Conservation (phyloP, 1,140 invertebrate genomes). For the Ridgeia piscesae region DNA sequence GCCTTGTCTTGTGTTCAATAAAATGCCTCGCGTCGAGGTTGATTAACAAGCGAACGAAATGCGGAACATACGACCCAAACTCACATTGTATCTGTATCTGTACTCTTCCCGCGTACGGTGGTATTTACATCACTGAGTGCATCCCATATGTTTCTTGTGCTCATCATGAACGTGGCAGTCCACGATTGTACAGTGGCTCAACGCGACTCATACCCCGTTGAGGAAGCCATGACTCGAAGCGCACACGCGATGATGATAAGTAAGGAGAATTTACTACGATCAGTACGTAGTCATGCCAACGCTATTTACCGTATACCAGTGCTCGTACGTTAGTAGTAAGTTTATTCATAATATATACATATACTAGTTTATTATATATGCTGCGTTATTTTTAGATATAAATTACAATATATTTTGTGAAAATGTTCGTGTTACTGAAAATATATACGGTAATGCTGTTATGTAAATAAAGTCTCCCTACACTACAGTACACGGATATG, state of each 20-base stretch:
- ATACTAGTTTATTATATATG: neutral
- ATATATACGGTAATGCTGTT: neutral
- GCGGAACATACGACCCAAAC: neutral
- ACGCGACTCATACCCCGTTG: neutral
- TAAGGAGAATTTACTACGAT: constrained; percentile 1
- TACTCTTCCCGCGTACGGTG: neutral
- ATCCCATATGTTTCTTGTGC: constrained; percentile 5
- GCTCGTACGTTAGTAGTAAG: neutral
- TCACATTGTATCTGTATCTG: neutral
- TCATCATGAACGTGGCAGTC: neutral
- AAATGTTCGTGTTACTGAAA: neutral
- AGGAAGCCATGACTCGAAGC: neutral
- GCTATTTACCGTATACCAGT: neutral
- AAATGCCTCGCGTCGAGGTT: neutral
- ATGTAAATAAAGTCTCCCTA: neutral
- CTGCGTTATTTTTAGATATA: neutral
- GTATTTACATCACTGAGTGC: neutral
- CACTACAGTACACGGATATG: neutral
- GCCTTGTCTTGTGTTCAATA: neutral
- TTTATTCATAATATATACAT: neutral
- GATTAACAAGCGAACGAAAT: neutral
- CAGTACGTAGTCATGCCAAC: neutral
- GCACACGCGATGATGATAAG: neutral
- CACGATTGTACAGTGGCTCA: neutral
- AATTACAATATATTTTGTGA: neutral